Percentiles rank a stretch among this genome's conserved stretches.
Conservation (phyloP, 2,888 invertebrate species). For the Campaea margaritaria region DNA sequence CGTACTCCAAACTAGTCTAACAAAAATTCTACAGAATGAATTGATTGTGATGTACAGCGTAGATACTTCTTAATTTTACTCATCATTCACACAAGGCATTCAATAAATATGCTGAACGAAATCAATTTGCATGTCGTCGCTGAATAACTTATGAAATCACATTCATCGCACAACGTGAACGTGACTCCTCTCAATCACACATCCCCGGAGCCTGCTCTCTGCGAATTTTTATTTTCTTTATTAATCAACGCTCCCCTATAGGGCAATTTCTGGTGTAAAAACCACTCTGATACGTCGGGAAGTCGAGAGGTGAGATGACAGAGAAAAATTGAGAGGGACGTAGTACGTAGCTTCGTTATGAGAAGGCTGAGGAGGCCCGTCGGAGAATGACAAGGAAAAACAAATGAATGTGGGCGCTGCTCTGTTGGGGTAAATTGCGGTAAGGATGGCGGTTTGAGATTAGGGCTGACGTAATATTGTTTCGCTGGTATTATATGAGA, state of each 20-base stretch:
- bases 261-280: constrained; percentile 69
- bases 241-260: constrained; percentile 74
- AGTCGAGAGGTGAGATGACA: constrained; percentile 72
- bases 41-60: too few relatives aligned
- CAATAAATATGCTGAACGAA: constrained; percentile 39
- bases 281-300: constrained; percentile 62
- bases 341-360: constrained; percentile 41
- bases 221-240: constrained; percentile 73
- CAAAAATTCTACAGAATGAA: too few relatives aligned
- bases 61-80: constrained; percentile 19
- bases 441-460: constrained; percentile 37
- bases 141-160: constrained; percentile 49
- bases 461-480: constrained; percentile 28
- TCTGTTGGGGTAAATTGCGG: constrained; percentile 48
- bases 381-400: constrained; percentile 61
- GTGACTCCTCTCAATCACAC: constrained; percentile 65
- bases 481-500: constrained; percentile 25
- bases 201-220: constrained; percentile 45
- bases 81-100: constrained; percentile 32
- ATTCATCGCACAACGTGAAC: constrained; percentile 51
- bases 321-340: constrained; percentile 70
- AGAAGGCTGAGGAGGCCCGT: constrained; percentile 40
- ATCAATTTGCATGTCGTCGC: constrained; percentile 51
- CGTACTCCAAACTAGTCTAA: too few relatives aligned
- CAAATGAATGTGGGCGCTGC: constrained; percentile 60